phyloP scores from a whole-genome alignment of 2,888 invertebrate genomes.

The Gryllus longicercus region DNA sequence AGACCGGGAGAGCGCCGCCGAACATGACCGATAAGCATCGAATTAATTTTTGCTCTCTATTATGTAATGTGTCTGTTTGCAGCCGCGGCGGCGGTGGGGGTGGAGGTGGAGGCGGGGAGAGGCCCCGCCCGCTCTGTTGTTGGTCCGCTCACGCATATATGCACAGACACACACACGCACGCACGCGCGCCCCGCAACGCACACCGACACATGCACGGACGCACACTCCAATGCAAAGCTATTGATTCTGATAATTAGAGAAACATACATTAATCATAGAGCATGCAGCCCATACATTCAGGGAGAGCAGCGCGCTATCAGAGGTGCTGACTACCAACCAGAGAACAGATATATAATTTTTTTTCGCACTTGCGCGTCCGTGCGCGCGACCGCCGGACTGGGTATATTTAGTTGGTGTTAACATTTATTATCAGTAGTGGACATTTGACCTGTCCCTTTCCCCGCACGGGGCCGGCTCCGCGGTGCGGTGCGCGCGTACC shows the following conservation, averaged over 20 bases:
- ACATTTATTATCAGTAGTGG: slow-evolving; percentile 1
- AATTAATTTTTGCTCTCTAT: slow-evolving; percentile 30
- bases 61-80: slow-evolving; percentile 29
- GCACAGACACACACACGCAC: not conserved
- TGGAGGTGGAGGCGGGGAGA: not conserved
- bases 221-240: slow-evolving; percentile 22
- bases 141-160: too few relatives aligned
- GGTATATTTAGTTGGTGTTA: not conserved
- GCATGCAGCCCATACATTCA: slow-evolving; percentile 6
- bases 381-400: not conserved
- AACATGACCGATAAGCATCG: slow-evolving; percentile 18
- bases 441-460: not conserved
- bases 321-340: slow-evolving; percentile 17
- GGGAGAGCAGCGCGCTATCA: not conserved
- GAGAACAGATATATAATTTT: not conserved
- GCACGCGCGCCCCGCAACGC: not conserved
- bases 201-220: not conserved
- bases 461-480: not conserved
- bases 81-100: not conserved
- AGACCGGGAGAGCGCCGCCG: not conserved
- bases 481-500: not conserved
- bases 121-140: too few relatives aligned
- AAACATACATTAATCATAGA: slow-evolving; percentile 28
- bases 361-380: not conserved
- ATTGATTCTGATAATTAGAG: slow-evolving; percentile 31